Conservation (phyloP, 2,797 vertebrate species). For the Esox masquinongy region DNA sequence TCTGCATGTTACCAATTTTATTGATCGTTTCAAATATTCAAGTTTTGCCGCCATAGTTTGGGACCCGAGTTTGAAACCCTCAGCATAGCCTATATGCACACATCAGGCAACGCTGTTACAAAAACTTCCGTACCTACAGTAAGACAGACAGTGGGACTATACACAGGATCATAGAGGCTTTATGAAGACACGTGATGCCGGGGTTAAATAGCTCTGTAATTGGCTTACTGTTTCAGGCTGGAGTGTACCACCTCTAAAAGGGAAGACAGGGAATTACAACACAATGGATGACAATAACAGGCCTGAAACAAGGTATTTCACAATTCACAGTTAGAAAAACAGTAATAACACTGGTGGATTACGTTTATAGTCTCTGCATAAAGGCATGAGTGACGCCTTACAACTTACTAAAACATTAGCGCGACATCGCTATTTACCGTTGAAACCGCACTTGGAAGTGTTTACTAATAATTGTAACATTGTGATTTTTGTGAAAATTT, state of each 20-base stretch:
- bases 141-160: slow-evolving; percentile 4
- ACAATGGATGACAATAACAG: not conserved
- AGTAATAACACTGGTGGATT: slow-evolving; percentile 19
- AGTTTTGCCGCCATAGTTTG: not conserved
- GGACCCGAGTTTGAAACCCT: too few relatives aligned
- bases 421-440: not conserved
- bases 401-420: slow-evolving; percentile 10
- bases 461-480: not conserved
- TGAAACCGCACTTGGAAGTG: not conserved
- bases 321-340: not conserved
- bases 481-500: not conserved
- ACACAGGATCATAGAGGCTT: slow-evolving; percentile 54
- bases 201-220: slow-evolving; percentile 58
- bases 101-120: not conserved
- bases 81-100: not conserved
- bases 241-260: slow-evolving; percentile 14
- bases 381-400: slow-evolving; percentile 1
- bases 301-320: not conserved
- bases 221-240: slow-evolving; percentile 55
- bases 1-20: not conserved
- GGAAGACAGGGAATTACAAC: not conserved
- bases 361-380: slow-evolving; percentile 3
- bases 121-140: not conserved
- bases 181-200: slow-evolving; percentile 42
- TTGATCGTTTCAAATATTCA: not conserved